Evolutionary conservation across 1,140 invertebrate species (phyloP).

Genomic region (Lepidurus packardi): DNA sequence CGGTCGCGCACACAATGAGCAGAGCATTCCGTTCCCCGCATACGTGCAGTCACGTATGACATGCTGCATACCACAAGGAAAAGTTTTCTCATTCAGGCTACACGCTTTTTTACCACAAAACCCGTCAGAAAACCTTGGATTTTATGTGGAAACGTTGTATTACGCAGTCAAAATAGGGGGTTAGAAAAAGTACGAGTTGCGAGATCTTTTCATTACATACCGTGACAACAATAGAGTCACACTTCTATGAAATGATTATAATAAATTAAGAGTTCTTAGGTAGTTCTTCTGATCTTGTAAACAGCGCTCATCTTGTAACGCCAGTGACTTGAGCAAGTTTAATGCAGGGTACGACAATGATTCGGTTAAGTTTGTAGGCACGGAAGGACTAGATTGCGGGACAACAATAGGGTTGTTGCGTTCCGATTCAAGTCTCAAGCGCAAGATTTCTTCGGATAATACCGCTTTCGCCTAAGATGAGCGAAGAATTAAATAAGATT

Average conservation of each 20-base stretch:
- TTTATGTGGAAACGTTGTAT: neutral
- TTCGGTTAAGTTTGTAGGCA: neutral
- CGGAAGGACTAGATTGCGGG: neutral
- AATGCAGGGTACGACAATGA: neutral
- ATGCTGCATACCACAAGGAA: neutral
- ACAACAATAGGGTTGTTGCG: neutral
- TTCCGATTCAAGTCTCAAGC: neutral
- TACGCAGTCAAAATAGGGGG: neutral
- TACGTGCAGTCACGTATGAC: neutral
- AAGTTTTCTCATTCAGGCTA: neutral
- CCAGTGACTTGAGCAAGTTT: neutral
- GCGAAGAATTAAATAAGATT: neutral
- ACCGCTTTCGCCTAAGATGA: neutral
- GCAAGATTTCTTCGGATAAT: neutral
- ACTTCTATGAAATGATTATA: neutral
- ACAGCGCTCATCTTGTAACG: neutral
- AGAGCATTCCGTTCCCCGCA: neutral
- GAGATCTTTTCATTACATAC: neutral
- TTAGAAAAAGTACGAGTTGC: neutral
- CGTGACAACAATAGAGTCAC: neutral
- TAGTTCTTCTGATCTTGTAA: slow-evolving; percentile 4
- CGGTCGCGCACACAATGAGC: neutral
- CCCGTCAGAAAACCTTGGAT: neutral
- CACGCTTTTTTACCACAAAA: neutral
- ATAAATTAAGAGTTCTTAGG: neutral